Evolutionary conservation across 2,888 invertebrate species (phyloP), one percentile per base, ranked within the genome.

Genomic region (Hypercompe scribonia): DNA sequence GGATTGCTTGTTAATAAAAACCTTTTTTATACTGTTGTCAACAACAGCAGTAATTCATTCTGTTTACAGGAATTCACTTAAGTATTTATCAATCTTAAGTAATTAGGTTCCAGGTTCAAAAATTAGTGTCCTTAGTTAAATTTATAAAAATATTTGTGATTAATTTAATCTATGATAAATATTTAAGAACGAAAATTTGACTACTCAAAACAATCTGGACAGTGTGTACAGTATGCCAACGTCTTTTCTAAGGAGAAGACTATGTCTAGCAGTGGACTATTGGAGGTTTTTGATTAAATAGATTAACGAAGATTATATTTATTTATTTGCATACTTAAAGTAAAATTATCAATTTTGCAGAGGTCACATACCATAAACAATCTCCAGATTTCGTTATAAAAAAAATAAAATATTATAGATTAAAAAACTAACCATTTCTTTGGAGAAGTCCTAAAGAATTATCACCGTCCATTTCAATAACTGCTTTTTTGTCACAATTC

Each of bases 401-500:
- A 61, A 15, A 31, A 18, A 1, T 31, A 31, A 31, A 61, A 61
- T 5, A 42, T 46, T 21, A 21, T 36, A 46, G 8, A 46, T 3
- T 13, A 61, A 28, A 61, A 65, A 54, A 68, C 75, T 61, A 34
- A 81, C 84, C 81, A 63, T 72, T 71, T 31, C 46, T 18, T 31
- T n/a, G 42, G 13, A 81, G 70, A 10, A 83, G 74, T 65, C 72
- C 74, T 66, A 73, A 67, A 71, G 75, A 74, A 69, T 81, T 83
- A 34, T 83, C 76, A 66, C 69, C 74, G 36, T 73, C 71, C 81
- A 82, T 82, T 70, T 71, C 7, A 31, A 31, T 31, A 61, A 31
- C 61, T 61, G 61, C 61, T 31, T 61, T 31, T n/a, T 31, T 31
- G 18, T 31, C 31, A 61, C 31, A 18, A 61, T 61, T 28, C 31